Base-by-base conservation (phyloP, 2,888 invertebrate genomes). In the Macrophya alboannulata region DNA sequence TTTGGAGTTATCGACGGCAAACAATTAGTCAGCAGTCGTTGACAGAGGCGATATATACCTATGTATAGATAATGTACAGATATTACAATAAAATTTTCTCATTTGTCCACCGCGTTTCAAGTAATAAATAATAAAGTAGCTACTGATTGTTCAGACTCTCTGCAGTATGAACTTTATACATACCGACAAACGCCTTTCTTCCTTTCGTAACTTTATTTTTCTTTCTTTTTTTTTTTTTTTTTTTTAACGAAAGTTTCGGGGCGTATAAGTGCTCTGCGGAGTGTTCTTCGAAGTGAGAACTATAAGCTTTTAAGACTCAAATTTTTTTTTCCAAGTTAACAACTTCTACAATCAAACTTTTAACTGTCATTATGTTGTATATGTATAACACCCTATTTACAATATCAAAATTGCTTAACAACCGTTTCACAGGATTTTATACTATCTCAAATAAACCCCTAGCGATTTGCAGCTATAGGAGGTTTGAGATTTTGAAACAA, bases 311-410 rank as follows among this genome's bases (percentile, higher is more conserved):
- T 40, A 71, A 71, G 37, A 40, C 9, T 17, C 17, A 6, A 72
- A 17, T 43, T 31, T 43, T 31, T 72, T 72, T 40, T 72, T 43
- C 40, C 43, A 40, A 43, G 17, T 72, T 15, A 72, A 71, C 40
- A 71, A 72, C 71, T 72, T 72, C 31, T 40, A 15, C 71, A 72
- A 72, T 72, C 71, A 17, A n/a, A 71, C n/a, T 72, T 72, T 72
- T 40, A 15, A 40, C n/a, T 40, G n/a, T 9, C 2, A n/a, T 72
- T 37, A 1, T 55, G 17, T 55, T 55, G n/a, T 55, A n/a, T 51
- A 40, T 37, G 6, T 71, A 37, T 40, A 17, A 17, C 40, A n/a
- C n/a, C n/a, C 8, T 71, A 71, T n/a, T 40, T 43, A 17, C 40
- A 71, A 71, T n/a, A 71, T 40, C 17, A 71, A n/a, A 17, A 62